Conservation (phyloP, 2,113 vertebrate species). For the Leucosticte australis region DNA sequence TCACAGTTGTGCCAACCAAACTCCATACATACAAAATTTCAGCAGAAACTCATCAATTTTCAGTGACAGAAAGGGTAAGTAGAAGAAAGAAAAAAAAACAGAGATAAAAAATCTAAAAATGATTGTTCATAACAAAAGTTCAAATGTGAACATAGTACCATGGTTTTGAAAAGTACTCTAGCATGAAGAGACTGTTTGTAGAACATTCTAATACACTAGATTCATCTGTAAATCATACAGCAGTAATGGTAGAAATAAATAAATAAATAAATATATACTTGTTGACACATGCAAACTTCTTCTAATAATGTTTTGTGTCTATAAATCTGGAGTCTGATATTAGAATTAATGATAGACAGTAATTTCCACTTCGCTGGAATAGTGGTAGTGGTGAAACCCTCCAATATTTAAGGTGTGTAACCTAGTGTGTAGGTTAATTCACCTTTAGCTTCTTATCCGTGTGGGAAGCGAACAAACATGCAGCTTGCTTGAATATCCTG, state of each 20-base stretch:
- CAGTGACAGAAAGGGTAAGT: slow-evolving; percentile 94
- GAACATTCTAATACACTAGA: not conserved
- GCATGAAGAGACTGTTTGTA: not conserved
- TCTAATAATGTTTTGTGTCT: not conserved
- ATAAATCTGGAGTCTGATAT: not conserved
- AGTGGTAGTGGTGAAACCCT: not conserved
- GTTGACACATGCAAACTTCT: not conserved
- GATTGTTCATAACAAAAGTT: not conserved
- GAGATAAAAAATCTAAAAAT: not conserved
- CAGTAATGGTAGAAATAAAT: not conserved
- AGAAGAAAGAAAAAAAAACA: not conserved
- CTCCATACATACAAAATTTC: slow-evolving; percentile 90
- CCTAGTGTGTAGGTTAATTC: not conserved
- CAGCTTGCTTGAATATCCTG: not conserved
- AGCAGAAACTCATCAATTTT: slow-evolving; percentile 96
- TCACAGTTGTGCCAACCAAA: slow-evolving; percentile 98
- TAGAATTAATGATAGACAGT: not conserved
- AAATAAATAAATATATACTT: not conserved
- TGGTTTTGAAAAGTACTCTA: not conserved
- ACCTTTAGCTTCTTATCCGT: not conserved
- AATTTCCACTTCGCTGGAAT: not conserved
- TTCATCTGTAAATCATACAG: not conserved
- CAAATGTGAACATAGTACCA: not conserved
- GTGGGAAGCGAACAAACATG: not conserved
- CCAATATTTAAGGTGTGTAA: not conserved